Evolutionary conservation across 2,888 invertebrate genomes (phyloP).

Genomic region (Leucophora obtusa): DNA sequence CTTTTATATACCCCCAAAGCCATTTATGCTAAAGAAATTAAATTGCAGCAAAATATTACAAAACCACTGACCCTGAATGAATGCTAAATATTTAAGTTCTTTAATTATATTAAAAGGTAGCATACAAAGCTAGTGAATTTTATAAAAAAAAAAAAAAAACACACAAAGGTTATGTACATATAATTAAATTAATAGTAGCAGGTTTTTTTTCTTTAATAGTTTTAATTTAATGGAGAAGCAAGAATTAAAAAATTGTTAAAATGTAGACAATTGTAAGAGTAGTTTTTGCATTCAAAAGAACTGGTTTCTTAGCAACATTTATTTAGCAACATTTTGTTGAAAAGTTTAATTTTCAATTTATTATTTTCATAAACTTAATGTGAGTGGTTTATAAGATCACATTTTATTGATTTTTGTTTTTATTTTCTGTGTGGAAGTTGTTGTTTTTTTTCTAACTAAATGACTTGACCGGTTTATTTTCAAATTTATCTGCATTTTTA

Average conservation of each 20-base stretch:
- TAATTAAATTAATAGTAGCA: neutral
- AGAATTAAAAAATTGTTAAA: neutral
- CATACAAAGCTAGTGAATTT: neutral
- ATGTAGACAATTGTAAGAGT: neutral
- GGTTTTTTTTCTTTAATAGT: neutral
- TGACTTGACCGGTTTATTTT: slow-evolving; percentile 47
- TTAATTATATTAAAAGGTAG: neutral
- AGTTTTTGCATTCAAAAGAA: neutral
- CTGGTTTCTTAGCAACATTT: slow-evolving; percentile 4
- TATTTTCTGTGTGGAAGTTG: neutral
- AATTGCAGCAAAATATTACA: neutral
- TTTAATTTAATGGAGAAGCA: neutral
- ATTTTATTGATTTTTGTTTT: slow-evolving; percentile 14
- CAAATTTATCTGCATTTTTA: neutral
- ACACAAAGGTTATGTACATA: neutral
- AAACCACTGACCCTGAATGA: neutral
- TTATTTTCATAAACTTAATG: slow-evolving; percentile 1
- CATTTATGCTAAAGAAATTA: neutral
- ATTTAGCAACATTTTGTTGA: neutral
- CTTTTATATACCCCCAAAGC: neutral
- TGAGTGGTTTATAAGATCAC: slow-evolving; percentile 41
- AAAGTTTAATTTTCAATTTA: neutral
- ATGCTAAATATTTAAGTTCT: neutral
- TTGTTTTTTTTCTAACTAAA: slow-evolving; percentile 31
- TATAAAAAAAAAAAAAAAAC: neutral